These are phyloP conservation scores for Caenorhabditis uteleia DNA, from an alignment of 2,888 invertebrate species.

Conservation along the genomic window DNA sequence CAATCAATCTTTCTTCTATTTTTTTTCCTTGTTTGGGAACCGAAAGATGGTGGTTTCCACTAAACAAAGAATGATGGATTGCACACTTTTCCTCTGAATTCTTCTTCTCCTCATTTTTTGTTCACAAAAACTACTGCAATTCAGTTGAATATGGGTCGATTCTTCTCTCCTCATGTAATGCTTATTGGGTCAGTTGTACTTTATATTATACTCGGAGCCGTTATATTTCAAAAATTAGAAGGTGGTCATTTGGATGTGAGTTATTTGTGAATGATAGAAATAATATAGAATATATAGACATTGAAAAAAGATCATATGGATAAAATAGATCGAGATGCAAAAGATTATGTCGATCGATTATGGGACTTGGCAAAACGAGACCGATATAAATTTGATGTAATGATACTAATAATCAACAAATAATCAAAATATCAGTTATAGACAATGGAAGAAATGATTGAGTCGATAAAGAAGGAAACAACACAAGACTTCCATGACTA, in stretches of 20 bases:
- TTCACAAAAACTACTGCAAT: constrained; percentile 11
- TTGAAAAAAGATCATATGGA: constrained; percentile 46
- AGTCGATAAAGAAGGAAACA: constrained; percentile 42
- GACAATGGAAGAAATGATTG: constrained; percentile 42
- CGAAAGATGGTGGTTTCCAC: constrained; percentile 2
- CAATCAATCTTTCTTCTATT: too few species aligned
- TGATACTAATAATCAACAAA: background rate
- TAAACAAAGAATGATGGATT: too few species aligned
- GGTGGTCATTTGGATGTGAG: constrained; percentile 46
- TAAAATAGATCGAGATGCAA: constrained; percentile 51
- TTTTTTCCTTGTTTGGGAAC: background rate
- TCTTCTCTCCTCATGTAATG: constrained; percentile 61
- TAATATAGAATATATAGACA: constrained; percentile 18
- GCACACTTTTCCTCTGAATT: too few species aligned
- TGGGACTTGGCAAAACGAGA: constrained; percentile 42
- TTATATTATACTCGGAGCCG: constrained; percentile 62
- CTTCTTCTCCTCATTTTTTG: constrained; percentile 1
- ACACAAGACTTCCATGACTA: constrained; percentile 56
- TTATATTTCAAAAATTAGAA: constrained; percentile 47
- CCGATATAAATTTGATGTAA: constrained; percentile 21
- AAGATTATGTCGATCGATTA: constrained; percentile 49
- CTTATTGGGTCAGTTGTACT: constrained; percentile 55
- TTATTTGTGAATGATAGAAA: background rate
- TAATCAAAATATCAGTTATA: constrained; percentile 4
- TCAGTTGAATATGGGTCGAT: constrained; percentile 39